These are phyloP conservation scores for Paraplagusia blochii DNA, from an alignment of 2,113 vertebrate species.

Conservation along the genomic window DNA sequence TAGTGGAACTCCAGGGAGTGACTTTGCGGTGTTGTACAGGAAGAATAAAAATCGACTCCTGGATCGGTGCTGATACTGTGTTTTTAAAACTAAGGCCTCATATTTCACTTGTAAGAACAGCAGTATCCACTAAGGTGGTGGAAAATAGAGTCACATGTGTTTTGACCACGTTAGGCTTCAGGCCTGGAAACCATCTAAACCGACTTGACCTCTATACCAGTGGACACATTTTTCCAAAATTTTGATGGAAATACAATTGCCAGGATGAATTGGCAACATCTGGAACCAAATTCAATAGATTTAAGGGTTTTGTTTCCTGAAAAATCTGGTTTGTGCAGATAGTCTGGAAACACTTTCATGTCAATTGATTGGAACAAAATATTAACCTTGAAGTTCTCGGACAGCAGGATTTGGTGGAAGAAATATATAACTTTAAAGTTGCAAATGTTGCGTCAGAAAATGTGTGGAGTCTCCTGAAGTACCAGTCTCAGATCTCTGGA, in stretches of 20 bases:
- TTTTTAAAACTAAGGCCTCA: constrained; percentile 37
- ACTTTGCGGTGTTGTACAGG: no score
- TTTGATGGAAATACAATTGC: background rate
- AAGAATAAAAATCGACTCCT: constrained; percentile 1
- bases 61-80: constrained; percentile 13
- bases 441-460: no score
- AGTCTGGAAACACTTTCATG: constrained; percentile 34
- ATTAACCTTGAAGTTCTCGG: no score
- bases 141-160: no score
- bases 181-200: constrained; percentile 25
- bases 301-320: constrained; percentile 19
- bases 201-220: background rate
- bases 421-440: no score
- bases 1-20: no score
- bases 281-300: constrained; percentile 15
- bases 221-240: constrained; percentile 20
- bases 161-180: background rate
- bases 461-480: no score
- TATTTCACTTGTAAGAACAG: constrained; percentile 47
- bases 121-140: constrained; percentile 11
- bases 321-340: constrained; percentile 25
- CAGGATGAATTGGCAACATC: constrained; percentile 13
- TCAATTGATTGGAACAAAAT: constrained; percentile 10
- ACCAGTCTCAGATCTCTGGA: no score
- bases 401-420: no score